Percentiles rank a stretch among this genome's conserved stretches.
Conservation (phyloP, 2,797 vertebrate species). For the Craterocephalus amniculus region DNA sequence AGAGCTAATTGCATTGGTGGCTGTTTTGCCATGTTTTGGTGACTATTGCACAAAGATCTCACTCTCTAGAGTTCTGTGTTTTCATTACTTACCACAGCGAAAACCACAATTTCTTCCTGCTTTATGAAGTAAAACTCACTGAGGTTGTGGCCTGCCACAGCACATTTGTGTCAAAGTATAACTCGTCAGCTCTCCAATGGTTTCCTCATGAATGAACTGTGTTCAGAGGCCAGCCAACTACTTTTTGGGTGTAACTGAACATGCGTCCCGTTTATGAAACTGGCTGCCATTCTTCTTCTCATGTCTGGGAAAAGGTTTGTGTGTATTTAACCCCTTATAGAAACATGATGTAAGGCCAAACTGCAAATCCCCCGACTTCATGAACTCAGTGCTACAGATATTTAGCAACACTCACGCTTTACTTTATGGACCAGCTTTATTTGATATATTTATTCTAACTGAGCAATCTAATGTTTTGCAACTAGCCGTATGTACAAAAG, state of each 20-base stretch:
- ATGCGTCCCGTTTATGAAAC: constrained; percentile 52
- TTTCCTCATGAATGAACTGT: constrained; percentile 59
- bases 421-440: not conserved
- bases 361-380: not conserved
- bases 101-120: constrained; percentile 56
- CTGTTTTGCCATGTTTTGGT: constrained; percentile 17
- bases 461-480: not conserved
- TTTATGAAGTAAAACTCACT: constrained; percentile 51
- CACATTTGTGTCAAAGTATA: constrained; percentile 62
- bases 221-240: constrained; percentile 58
- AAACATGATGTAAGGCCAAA: not conserved
- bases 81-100: constrained; percentile 40
- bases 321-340: constrained; percentile 28
- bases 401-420: not conserved
- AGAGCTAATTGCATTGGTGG: not conserved
- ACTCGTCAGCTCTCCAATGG: constrained; percentile 44
- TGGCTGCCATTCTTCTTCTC: constrained; percentile 26
- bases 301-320: constrained; percentile 12
- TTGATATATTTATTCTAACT: not conserved
- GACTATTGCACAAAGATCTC: constrained; percentile 37
- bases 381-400: not conserved
- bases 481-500: not conserved
- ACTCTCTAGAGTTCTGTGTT: constrained; percentile 40
- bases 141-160: constrained; percentile 61
- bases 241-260: constrained; percentile 49